Percentiles rank a stretch among this genome's conserved stretches.
phyloP scores from a whole-genome alignment of 2,113 vertebrate genomes.

The Malurus elegans region DNA sequence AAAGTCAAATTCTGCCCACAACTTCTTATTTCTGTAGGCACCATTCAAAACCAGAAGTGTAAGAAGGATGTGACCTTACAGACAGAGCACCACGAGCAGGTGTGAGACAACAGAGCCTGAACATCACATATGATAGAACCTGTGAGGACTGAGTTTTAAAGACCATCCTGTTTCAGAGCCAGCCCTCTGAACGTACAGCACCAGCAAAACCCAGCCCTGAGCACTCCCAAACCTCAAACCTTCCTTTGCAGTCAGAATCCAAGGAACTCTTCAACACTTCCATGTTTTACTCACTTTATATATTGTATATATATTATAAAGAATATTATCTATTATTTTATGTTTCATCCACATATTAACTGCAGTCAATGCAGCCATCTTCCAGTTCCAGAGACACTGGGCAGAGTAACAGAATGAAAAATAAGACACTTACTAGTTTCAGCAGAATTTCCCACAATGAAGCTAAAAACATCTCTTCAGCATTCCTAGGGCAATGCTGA shows the following conservation, averaged over 20 bases:
- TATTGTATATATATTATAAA: not conserved
- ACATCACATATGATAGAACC: fast-evolving
- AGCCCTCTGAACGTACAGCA: not conserved
- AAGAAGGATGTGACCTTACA: not conserved
- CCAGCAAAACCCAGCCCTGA: not conserved
- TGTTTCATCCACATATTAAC: not conserved
- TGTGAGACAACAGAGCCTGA: not conserved
- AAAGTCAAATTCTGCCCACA: not conserved
- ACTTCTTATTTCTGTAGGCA: not conserved
- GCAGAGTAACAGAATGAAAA: not conserved
- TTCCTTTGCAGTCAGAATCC: not conserved
- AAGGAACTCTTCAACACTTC: not conserved
- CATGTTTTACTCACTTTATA: not conserved
- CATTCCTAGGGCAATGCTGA: not conserved
- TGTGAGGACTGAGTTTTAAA: not conserved
- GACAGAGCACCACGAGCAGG: not conserved
- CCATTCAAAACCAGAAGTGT: not conserved
- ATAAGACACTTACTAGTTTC: not conserved
- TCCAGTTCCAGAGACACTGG: not conserved
- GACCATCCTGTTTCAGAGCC: not conserved
- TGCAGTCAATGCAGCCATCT: not conserved
- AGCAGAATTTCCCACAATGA: not conserved
- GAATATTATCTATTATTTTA: not conserved
- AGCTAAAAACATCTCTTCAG: not conserved
- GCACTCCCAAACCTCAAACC: not conserved